Evolutionary conservation across 2,113 vertebrate species (phyloP).

Genomic region (Aegypius monachus): DNA sequence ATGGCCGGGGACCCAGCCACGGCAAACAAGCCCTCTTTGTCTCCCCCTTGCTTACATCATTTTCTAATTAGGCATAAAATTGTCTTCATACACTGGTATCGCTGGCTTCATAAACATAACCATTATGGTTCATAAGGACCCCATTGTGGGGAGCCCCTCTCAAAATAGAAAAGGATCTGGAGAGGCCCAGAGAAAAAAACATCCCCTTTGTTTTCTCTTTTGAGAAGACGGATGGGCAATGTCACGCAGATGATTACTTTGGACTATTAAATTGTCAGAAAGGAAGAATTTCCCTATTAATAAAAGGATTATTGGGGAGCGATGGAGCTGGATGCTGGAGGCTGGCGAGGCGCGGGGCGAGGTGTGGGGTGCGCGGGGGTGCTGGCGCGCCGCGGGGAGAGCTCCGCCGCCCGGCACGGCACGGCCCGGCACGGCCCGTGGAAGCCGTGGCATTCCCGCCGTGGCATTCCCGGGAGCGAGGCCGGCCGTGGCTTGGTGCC

Average conservation of each 20-base stretch:
- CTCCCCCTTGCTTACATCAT: constrained; percentile 74
- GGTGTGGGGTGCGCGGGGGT: constrained; percentile 27
- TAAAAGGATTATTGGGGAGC: constrained; percentile 76
- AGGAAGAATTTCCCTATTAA: constrained; percentile 85
- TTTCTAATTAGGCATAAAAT: constrained; percentile 85
- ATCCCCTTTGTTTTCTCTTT: constrained; percentile 85
- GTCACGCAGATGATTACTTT: constrained; percentile 93
- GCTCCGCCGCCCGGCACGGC: neutral
- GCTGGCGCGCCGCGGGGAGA: constrained; percentile 53
- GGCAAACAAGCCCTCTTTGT: constrained; percentile 66
- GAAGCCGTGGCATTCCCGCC: neutral
- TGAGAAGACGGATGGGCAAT: constrained; percentile 89
- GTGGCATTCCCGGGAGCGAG: neutral
- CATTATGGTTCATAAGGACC: constrained; percentile 88
- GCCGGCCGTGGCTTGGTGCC: neutral
- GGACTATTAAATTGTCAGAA: constrained; percentile 95
- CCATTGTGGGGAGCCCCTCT: constrained; percentile 85
- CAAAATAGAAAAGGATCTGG: constrained; percentile 84
- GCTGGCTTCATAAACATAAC: constrained; percentile 92
- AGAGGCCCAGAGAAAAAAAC: constrained; percentile 74
- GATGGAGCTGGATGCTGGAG: constrained; percentile 78
- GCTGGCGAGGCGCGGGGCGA: neutral
- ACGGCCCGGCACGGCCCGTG: neutral
- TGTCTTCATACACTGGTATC: constrained; percentile 86
- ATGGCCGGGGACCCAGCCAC: constrained; percentile 30